Evolutionary conservation across 2,888 invertebrate genomes (phyloP).

Genomic region (Drosophila nr. fundita): DNA sequence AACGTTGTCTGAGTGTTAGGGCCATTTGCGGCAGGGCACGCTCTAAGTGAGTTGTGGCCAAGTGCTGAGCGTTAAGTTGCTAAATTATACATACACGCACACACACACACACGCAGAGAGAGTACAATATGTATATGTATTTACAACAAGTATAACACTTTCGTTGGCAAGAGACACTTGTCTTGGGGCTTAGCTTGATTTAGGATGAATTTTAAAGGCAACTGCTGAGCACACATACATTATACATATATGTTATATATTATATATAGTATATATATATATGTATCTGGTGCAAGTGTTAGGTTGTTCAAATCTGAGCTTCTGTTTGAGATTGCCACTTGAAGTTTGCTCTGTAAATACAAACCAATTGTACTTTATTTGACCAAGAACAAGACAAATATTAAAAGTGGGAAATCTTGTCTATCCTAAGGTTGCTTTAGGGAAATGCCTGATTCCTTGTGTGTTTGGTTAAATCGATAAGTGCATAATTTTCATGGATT

Average conservation of each 20-base stretch:
- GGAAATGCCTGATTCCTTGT: neutral
- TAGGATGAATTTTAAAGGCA: constrained; percentile 29
- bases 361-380: neutral
- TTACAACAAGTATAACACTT: constrained; percentile 35
- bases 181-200: constrained; percentile 21
- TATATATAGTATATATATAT: neutral
- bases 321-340: constrained; percentile 26
- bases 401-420: no score
- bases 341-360: neutral
- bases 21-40: constrained; percentile 67
- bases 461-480: neutral
- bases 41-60: constrained; percentile 75
- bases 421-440: no score
- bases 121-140: constrained; percentile 14
- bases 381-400: neutral
- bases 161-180: constrained; percentile 13
- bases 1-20: constrained; percentile 41
- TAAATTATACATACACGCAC: constrained; percentile 56
- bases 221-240: neutral
- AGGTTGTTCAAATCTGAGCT: neutral
- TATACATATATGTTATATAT: neutral
- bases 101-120: neutral
- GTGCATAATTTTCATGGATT: neutral
- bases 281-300: neutral
- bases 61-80: constrained; percentile 56